A percentile compares a stretch with the other conserved stretches of the same genome.
Conservation (phyloP, 1,140 invertebrate genomes). For the Oncopeltus fasciatus region DNA sequence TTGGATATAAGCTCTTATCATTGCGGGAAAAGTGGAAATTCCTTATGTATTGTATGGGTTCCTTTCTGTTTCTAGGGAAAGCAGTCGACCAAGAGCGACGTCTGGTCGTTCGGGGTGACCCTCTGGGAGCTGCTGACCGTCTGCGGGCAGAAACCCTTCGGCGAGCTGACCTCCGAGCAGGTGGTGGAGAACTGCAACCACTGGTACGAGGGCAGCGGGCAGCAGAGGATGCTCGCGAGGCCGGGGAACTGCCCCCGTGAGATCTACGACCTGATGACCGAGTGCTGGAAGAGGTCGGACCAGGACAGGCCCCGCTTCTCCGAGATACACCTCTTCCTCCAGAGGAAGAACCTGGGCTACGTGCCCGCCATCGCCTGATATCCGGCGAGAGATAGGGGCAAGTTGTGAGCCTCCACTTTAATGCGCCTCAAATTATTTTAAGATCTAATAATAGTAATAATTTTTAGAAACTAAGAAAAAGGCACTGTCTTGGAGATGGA, state of each 20-base stretch:
- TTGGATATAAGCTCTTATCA: too few species aligned
- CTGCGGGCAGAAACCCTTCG: slow-evolving; percentile 54
- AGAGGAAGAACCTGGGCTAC: slow-evolving; percentile 46
- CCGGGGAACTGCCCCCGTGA: slow-evolving; percentile 47
- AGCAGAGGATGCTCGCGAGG: slow-evolving; percentile 31
- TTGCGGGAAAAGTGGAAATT: too few species aligned
- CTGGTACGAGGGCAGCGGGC: slow-evolving; percentile 41
- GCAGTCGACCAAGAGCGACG: slow-evolving; percentile 53
- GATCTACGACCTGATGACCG: slow-evolving; percentile 57
- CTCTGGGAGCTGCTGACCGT: slow-evolving; percentile 64
- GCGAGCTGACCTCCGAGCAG: slow-evolving; percentile 57
- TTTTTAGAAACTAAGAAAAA: too few species aligned
- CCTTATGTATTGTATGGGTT: too few species aligned
- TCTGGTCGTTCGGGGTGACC: slow-evolving; percentile 65
- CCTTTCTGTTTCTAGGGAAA: slow-evolving; percentile 41
- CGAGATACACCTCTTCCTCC: slow-evolving; percentile 58
- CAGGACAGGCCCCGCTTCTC: slow-evolving; percentile 52
- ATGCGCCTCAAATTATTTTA: too few species aligned
- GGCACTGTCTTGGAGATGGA: too few species aligned
- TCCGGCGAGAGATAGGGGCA: too few species aligned
- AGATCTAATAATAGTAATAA: too few species aligned
- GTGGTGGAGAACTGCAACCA: slow-evolving; percentile 58
- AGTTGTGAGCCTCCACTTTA: too few species aligned
- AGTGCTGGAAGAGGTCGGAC: slow-evolving; percentile 56
- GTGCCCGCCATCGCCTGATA: slow-evolving; percentile 22